Conservation (phyloP, 2,797 vertebrate species). For the Macrochelys suwanniensis region DNA sequence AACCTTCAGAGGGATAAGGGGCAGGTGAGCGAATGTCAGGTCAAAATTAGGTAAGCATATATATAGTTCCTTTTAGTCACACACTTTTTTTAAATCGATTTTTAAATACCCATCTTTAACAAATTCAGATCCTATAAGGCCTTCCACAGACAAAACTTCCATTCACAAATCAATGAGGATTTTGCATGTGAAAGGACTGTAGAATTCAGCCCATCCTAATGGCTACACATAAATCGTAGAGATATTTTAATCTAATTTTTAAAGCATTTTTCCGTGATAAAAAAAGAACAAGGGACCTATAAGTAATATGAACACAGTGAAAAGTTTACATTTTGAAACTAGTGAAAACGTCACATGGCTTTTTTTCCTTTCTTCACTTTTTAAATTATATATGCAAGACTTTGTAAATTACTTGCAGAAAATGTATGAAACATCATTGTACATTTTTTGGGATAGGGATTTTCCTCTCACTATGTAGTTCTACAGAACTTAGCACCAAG, state of each 20-base stretch:
- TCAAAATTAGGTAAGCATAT: neutral
- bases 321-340: neutral
- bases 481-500: constrained; percentile 67
- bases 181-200: neutral
- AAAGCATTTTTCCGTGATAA: neutral
- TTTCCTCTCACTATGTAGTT: constrained; percentile 61
- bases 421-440: constrained; percentile 25
- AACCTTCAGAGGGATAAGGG: neutral
- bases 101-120: constrained; percentile 24
- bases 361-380: neutral
- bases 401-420: constrained; percentile 57
- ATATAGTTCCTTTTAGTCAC: neutral
- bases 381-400: constrained; percentile 43
- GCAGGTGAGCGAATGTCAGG: neutral
- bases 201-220: neutral
- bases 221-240: neutral
- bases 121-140: neutral
- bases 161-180: neutral
- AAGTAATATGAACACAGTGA: neutral
- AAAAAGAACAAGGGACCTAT: neutral
- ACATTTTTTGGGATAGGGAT: constrained; percentile 67
- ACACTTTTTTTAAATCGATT: constrained; percentile 30
- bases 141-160: neutral
- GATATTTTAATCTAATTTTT: neutral
- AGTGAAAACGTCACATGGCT: neutral